Evolutionary conservation across 2,797 vertebrate genomes (phyloP), one percentile per base, ranked within the genome.

Genomic region (Notoglanidium macrostoma): DNA sequence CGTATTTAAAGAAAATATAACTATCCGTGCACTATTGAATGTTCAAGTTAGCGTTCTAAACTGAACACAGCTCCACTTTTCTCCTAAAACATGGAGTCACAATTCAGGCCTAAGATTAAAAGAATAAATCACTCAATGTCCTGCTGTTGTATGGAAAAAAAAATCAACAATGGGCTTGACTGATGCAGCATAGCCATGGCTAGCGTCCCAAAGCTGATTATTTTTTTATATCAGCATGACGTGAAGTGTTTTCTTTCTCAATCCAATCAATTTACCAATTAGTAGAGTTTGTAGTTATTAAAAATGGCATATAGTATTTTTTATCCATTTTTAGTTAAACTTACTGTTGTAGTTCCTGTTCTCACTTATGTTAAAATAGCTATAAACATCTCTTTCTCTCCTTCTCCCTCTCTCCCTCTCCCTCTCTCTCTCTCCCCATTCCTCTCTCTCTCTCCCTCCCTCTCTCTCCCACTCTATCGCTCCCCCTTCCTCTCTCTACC

Each of bases 61-160:
- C 15, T 2, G 29, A 14, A 68, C 72, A n/a, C 72, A 85, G 14
- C 78, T 74, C 51, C 70, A 83, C 70, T 83, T 74, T 78, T 78
- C 78, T 79, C 76, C 72, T 67, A 85, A 54, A 80, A 67, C 55
- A 67, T 21, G 12, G 65, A 9, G 78, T n/a, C 35, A 80, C 81
- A 82, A 86, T 85, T 85, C 70, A 87, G 76, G 54, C n/a, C 61
- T 14, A 12, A 2, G 67, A 68, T 3, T 72, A 11, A 49, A 49
- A 49, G 23, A 44, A 72, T 72, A 44, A 44, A 23, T 72, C 70
- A 44, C 29, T 40, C 32, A 40, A 9, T 44, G 35, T 44, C 21
- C 2, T 21, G 35, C 35, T 72, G 68, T 21, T 72, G 0, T 3
- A 44, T 17, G 5, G 0, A 46, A 46, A 46, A 21, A 12, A 5